Conservation (phyloP, 2,113 vertebrate genomes). For the Anser cygnoides region DNA sequence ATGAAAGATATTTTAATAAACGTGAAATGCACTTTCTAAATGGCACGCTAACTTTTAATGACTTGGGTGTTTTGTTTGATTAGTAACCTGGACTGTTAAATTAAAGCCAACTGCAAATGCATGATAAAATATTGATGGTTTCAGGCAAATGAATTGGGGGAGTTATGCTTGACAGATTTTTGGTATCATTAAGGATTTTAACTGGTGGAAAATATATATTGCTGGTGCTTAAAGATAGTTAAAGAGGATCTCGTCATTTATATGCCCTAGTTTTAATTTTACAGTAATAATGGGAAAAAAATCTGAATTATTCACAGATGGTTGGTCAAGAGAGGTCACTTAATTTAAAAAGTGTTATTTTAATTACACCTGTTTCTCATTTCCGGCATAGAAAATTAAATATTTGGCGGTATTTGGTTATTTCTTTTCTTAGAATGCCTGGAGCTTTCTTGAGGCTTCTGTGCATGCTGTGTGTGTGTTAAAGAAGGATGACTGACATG, state of each 20-base stretch:
- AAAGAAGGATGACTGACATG: constrained; percentile 33
- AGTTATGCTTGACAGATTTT: constrained; percentile 85
- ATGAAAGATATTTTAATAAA: constrained; percentile 89
- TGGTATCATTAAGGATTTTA: constrained; percentile 88
- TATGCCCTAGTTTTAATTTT: constrained; percentile 84
- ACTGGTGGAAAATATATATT: constrained; percentile 86
- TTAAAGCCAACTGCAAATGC: constrained; percentile 87
- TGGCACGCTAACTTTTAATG: constrained; percentile 88
- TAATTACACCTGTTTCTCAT: constrained; percentile 87
- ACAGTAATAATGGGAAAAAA: constrained; percentile 79
- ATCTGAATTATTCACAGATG: constrained; percentile 86
- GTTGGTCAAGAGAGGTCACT: constrained; percentile 86
- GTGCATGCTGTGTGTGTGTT: constrained; percentile 18
- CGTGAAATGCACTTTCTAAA: constrained; percentile 88
- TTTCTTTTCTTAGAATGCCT: constrained; percentile 74
- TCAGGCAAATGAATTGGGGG: constrained; percentile 85
- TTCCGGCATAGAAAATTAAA: constrained; percentile 81
- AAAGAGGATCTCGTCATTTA: constrained; percentile 83
- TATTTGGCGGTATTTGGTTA: constrained; percentile 81
- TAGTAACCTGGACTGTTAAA: constrained; percentile 89
- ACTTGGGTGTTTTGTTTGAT: constrained; percentile 89
- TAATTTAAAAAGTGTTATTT: constrained; percentile 87
- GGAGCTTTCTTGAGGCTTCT: constrained; percentile 65
- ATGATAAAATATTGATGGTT: constrained; percentile 88
- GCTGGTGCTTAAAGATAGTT: constrained; percentile 86